Evolutionary conservation across 92 coral and sea anemone species (phyloP), one percentile per base, ranked within the genome.

Genomic region (Zoanthus sociatus): DNA sequence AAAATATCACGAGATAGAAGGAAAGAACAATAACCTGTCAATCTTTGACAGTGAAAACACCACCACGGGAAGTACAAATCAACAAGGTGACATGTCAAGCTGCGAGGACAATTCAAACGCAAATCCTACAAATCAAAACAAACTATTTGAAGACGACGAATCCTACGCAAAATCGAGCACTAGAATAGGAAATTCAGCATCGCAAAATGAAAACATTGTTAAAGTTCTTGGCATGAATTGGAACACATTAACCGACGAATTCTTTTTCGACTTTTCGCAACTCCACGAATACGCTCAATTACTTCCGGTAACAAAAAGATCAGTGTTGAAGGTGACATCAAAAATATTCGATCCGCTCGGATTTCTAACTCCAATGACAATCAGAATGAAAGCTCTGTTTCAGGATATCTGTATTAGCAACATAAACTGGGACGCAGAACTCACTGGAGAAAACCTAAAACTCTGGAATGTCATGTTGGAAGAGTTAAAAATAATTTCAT

Each of bases 341-440:
- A 26, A 26, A 26, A 26, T 26, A 26, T 26, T 26, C 26, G 26
- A 26, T 26, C 26, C 26, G 26, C 26, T 26, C 26, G 26, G 26
- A 26, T 26, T 26, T 26, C 26, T 26, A 26, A 26, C 90, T 14
- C 96, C 92, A 17, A 15, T 89, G 55, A 90, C 93, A 1, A 82
- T 94, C 9, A 86, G 77, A 21, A 69, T 86, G 87, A 92, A 94
- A 55, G 76, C 77, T 48, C 73, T 89, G 21, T 92, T 94, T 90
- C 94, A 94, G 75, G 93, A 89, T 69, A 42, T 92, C 17, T 94
- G 93, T 76, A 64, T 84, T 12, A 63, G 79, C 16, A 91, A 89
- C 10, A 64, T 79, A 14, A 78, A 89, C 68, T 94, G 95, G 94
- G 95, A 94, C 77, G 84, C 68, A n/a, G 94, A 92, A 73, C 84